A percentile compares a stretch with the other conserved stretches of the same genome.
Evolutionary conservation across 30 jellyfish, hydroid and myxozoan genomes (phyloP).

Genomic region (Nemopilema nomurai): DNA sequence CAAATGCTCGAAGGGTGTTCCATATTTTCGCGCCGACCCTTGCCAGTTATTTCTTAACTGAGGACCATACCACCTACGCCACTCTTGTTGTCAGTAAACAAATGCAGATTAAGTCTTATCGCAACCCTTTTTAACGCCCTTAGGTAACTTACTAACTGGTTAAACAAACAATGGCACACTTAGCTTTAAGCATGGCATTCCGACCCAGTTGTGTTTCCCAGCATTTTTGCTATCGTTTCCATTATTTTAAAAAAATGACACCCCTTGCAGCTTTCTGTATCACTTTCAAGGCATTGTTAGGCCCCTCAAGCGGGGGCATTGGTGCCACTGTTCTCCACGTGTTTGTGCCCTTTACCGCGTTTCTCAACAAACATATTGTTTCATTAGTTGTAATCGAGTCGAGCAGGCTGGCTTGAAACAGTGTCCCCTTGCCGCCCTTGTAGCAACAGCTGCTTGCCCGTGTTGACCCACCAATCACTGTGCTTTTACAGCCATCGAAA

Average conservation of each 20-base stretch:
- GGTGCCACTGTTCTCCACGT: too few relatives aligned
- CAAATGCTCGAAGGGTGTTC: background rate
- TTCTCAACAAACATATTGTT: background rate
- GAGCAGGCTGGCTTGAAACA: background rate
- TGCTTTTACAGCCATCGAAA: conserved; percentile 45
- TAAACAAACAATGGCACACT: background rate
- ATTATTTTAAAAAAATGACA: too few relatives aligned
- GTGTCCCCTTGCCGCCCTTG: background rate
- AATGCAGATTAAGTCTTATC: background rate
- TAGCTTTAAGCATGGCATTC: background rate
- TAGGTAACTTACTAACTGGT: too few relatives aligned
- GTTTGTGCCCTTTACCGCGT: too few relatives aligned
- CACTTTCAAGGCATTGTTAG: too few relatives aligned
- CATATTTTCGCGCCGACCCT: too few relatives aligned
- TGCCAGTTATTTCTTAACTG: background rate
- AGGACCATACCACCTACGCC: background rate
- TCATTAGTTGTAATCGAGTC: background rate
- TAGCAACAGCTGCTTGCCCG: background rate
- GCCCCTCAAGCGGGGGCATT: too few relatives aligned
- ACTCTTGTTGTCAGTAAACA: background rate
- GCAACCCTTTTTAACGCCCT: background rate
- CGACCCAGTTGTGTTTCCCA: too few relatives aligned
- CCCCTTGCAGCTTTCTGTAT: too few relatives aligned
- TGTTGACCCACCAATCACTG: conserved; percentile 21
- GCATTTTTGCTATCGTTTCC: too few relatives aligned